phyloP scores from a whole-genome alignment of 92 coral and sea anemone species.

The Isaurus tuberculatus region DNA sequence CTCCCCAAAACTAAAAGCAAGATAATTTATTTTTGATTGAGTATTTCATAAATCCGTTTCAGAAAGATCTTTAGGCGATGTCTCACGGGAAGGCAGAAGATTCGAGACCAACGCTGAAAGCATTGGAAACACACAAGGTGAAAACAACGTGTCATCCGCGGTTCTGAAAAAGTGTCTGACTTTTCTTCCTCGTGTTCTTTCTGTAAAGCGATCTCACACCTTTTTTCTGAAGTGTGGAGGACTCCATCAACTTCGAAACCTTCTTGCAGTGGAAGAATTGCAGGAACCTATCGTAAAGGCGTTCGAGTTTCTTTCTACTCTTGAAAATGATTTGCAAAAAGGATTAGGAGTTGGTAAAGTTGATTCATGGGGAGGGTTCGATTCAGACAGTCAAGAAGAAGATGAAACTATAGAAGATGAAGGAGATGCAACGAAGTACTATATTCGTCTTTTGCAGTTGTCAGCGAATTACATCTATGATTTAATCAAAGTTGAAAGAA shows the following conservation, averaged over 20 bases:
- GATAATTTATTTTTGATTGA: background rate
- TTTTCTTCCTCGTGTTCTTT: slow-evolving; percentile 67
- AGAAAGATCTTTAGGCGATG: slow-evolving; percentile 3
- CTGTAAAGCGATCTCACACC: slow-evolving; percentile 58
- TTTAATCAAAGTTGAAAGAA: background rate
- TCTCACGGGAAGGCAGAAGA: background rate
- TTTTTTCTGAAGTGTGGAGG: slow-evolving; percentile 88
- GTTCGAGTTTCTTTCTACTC: slow-evolving; percentile 69
- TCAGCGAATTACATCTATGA: slow-evolving; percentile 5
- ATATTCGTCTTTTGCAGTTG: slow-evolving; percentile 12
- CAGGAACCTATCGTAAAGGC: slow-evolving; percentile 78
- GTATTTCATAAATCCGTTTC: background rate
- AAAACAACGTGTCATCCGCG: slow-evolving; percentile 44
- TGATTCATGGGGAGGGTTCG: slow-evolving; percentile 1
- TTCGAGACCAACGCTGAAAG: background rate
- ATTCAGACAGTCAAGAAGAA: slow-evolving; percentile 31
- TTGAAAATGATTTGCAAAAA: slow-evolving; percentile 61
- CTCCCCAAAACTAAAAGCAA: background rate
- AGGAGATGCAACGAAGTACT: slow-evolving; percentile 11
- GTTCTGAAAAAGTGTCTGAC: slow-evolving; percentile 70
- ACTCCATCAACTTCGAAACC: slow-evolving; percentile 69
- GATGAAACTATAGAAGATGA: slow-evolving; percentile 2
- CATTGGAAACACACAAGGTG: background rate
- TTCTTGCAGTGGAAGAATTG: slow-evolving; percentile 71
- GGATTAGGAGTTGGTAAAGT: slow-evolving; percentile 14